Base-by-base conservation (phyloP, 1,140 invertebrate species). In the Atta cephalotes region DNA sequence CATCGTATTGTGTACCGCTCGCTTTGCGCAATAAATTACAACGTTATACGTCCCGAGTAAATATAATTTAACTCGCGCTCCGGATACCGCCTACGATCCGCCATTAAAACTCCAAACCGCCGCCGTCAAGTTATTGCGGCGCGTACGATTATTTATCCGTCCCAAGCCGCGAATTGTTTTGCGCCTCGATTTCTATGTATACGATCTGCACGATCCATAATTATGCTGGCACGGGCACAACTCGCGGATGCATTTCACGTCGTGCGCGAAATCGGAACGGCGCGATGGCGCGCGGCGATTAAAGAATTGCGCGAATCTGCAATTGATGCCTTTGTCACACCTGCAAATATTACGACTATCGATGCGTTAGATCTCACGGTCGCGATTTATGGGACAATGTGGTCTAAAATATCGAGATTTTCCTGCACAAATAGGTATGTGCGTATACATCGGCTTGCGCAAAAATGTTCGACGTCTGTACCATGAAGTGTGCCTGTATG, bases 111-210 rank as follows among this genome's bases (percentile, higher is more conserved):
- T 62, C 16, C 53, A 35, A 12, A 9, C 77, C 18, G 76, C 16
- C 60, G 39, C 74, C 65, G 65, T 72, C 51, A 60, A 21, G 53
- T 72, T 60, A 72, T 60, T 72, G 35, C 63, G 45, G n/a, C 63
- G 74, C 77, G 25, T 53, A 65, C 56, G 68, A 74, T 84, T 74
- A 76, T 84, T 76, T 84, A 84, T 76, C 31, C 70, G 70, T n/a
- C 21, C 66, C 49, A n/a, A 18, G 66, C 68, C 12, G 58, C 70
- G 70, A 68, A 63, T 84, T 84, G 70, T 76, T 84, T 84, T 62
- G 70, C 80, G 25, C 39, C 14, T 82, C 53, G 21, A 81, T 81
- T 28, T 21, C 49, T 56, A 21, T 53, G 35, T 51, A 56, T 21
- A 45, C 49, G 31, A 65, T 25, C 21, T 60, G 58, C 25, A 12